These are phyloP conservation scores for Cerastis leucographa DNA, from an alignment of 2,888 invertebrate species.

Conservation along the genomic window DNA sequence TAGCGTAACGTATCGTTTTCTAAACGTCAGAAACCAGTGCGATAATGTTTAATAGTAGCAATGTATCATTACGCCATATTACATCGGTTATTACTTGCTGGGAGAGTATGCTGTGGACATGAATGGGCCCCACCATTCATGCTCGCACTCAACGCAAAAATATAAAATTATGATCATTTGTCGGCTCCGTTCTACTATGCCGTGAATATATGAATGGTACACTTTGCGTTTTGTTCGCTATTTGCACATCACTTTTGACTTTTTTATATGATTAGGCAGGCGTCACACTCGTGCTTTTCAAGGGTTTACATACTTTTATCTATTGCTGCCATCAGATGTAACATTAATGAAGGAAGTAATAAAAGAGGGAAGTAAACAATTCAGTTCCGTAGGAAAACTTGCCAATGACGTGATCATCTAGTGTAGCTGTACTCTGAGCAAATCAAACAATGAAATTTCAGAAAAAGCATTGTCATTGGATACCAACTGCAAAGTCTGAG, in stretches of 20 bases:
- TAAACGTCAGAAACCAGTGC: conserved; percentile 1
- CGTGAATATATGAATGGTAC: conserved; percentile 33
- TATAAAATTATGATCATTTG: conserved; percentile 48
- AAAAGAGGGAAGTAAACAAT: neutral
- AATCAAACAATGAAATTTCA: neutral
- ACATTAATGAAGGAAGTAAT: neutral
- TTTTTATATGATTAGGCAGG: neutral
- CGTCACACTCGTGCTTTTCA: conserved; percentile 2
- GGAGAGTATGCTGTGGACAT: neutral
- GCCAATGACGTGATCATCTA: neutral
- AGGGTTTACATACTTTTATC: neutral
- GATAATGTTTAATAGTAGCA: conserved; percentile 11
- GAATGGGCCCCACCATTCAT: conserved; percentile 41
- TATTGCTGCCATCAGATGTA: neutral
- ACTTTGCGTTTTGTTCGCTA: neutral
- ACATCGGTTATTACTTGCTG: neutral
- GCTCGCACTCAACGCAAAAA: conserved; percentile 43
- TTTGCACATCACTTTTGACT: conserved; percentile 11
- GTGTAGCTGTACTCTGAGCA: neutral
- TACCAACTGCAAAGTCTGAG: neutral
- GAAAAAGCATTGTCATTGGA: neutral
- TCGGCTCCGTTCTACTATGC: conserved; percentile 21
- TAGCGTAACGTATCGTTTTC: conserved; percentile 1
- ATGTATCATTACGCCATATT: conserved; percentile 22
- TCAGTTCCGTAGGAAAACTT: neutral